Percentiles rank a stretch among this genome's conserved stretches.
phyloP scores from a whole-genome alignment of 2,113 vertebrate species.

The Apistogramma diplotaenia region DNA sequence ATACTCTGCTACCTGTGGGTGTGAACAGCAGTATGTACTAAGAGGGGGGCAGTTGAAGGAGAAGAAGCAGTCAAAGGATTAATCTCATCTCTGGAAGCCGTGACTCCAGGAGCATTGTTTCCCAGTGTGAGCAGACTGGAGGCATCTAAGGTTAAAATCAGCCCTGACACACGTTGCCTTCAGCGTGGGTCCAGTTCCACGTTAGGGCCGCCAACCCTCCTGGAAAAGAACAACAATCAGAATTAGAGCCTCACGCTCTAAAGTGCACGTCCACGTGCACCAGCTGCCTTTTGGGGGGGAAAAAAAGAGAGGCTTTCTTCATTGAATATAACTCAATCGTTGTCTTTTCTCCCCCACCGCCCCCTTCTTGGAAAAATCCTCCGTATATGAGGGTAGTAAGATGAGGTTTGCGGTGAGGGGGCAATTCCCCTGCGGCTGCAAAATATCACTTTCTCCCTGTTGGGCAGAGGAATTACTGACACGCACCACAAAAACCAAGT shows the following conservation, averaged over 20 bases:
- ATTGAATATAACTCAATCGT: conserved; percentile 4
- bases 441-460: conserved; percentile 75
- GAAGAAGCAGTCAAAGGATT: neutral
- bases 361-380: conserved; percentile 20
- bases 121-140: neutral
- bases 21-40: neutral
- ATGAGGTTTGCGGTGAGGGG: conserved; percentile 67
- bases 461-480: conserved; percentile 66
- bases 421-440: conserved; percentile 70
- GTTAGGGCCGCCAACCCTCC: conserved; percentile 23
- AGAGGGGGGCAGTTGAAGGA: neutral
- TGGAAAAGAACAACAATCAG: conserved; percentile 6
- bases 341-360: neutral
- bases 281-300: neutral
- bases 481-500: conserved; percentile 72
- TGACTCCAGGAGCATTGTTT: neutral
- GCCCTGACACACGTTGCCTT: conserved; percentile 47
- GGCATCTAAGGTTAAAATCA: conserved; percentile 32
- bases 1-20: too few relatives aligned
- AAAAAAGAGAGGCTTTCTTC: neutral
- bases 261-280: neutral
- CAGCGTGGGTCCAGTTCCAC: conserved; percentile 32
- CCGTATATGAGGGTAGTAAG: conserved; percentile 42
- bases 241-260: neutral
- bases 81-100: neutral